Conservation (phyloP, 1,140 invertebrate species). For the Portunus trituberculatus region DNA sequence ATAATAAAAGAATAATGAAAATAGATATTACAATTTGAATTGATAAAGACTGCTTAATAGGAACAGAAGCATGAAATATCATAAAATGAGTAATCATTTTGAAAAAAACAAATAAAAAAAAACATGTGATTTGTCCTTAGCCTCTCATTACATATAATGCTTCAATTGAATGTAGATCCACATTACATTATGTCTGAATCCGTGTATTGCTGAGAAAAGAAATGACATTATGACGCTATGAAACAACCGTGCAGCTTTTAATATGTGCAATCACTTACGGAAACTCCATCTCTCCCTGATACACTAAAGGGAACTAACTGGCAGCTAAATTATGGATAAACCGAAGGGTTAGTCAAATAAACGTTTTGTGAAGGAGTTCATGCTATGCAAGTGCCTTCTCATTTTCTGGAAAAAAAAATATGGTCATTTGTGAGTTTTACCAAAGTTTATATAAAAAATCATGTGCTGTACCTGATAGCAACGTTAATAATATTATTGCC, state of each 20-base stretch:
- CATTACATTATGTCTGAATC: no score
- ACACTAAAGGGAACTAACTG: not conserved
- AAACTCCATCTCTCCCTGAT: not conserved
- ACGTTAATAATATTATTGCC: conserved; percentile 88
- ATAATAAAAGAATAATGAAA: not conserved
- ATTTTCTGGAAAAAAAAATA: not conserved
- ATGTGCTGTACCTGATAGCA: conserved; percentile 81
- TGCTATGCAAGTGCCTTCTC: not conserved
- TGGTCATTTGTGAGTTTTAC: not conserved
- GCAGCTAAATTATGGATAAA: not conserved
- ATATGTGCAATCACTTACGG: no score
- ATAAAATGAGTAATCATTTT: not conserved
- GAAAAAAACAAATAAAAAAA: no score
- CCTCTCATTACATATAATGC: no score
- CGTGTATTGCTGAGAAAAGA: no score
- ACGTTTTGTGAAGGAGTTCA: not conserved
- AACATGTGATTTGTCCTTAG: no score
- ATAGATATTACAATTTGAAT: no score
- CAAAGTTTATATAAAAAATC: no score
- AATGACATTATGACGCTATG: no score
- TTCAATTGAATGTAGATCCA: no score
- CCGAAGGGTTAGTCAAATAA: not conserved
- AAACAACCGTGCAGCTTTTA: no score
- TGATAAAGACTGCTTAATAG: no score
- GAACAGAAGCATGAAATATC: not conserved